Conservation (phyloP, 2,888 invertebrate genomes). For the Trachelus stipa region DNA sequence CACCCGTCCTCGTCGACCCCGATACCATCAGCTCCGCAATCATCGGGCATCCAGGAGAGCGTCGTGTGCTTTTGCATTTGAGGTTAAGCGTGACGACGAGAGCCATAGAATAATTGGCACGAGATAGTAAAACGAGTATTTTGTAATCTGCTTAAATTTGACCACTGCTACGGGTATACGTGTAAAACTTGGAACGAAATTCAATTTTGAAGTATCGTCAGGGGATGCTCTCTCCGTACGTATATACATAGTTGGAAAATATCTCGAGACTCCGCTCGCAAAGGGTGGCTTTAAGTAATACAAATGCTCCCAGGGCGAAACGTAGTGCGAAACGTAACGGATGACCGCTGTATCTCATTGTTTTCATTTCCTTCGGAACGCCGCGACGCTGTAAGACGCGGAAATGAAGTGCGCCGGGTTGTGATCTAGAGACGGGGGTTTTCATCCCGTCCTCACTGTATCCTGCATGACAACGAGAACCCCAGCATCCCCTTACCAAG, state of each 20-base stretch:
- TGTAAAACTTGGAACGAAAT: neutral
- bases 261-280: neutral
- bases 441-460: neutral
- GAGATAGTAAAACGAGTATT: neutral
- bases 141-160: neutral
- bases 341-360: slow-evolving; percentile 68
- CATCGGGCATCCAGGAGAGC: neutral
- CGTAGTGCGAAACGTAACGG: slow-evolving; percentile 57
- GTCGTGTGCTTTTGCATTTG: neutral
- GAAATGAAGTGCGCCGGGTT: slow-evolving; percentile 54
- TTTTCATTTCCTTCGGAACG: slow-evolving; percentile 66
- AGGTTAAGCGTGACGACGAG: neutral
- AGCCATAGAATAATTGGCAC: neutral
- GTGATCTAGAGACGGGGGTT: slow-evolving; percentile 26
- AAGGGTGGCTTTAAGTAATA: slow-evolving; percentile 57
- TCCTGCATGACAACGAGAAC: slow-evolving; percentile 8
- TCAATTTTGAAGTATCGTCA: neutral
- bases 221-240: neutral
- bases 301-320: slow-evolving; percentile 57
- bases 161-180: neutral
- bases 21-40: neutral
- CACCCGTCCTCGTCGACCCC: neutral
- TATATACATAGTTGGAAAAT: neutral
- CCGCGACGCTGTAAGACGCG: slow-evolving; percentile 65
- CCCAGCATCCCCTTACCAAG: neutral